Evolutionary conservation across 2,113 vertebrate species (phyloP), one percentile per base, ranked within the genome.

Genomic region (Otis tarda): DNA sequence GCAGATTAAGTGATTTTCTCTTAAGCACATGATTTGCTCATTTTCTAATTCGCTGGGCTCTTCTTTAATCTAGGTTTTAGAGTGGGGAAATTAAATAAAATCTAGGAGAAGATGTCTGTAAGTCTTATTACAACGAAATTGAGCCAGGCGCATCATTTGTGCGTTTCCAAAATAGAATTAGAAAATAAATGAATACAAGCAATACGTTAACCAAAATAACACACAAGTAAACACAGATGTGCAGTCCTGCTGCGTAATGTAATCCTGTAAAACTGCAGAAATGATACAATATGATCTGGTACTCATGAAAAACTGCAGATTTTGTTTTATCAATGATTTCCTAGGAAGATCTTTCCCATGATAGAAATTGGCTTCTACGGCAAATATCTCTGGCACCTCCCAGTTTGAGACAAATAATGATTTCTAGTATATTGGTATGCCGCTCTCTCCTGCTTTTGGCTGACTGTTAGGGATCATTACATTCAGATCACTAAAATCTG

Each of bases 291-390:
- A 92, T 49, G 69, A 86, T 8, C 92, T 70, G 91, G 89, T 78
- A 71, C 43, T 55, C 55, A 11, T 55, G 87, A 64, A 94, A 93
- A 89, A n/a, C 0, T 8, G 3, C 2, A 16, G 45, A 57, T 90
- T 56, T 24, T 33, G 20, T 93, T 83, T 71, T 93, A 95, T 47
- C 95, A 89, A 28, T 47, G 65, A 97, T 87, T 97, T 95, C 97
- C 96, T 57, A 43, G 39, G 35, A 87, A 93, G 82, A 83, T 88
- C 30, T 78, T 50, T 85, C 94, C 94, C 49, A 25, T 60, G 74
- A 53, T 2, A 90, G 91, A 93, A 96, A 91, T 68, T 77, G 64
- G 84, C 88, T 97, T 63, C 87, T 81, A 6, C 2, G 31, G 18
- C 31, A 74, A 77, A 30, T 65, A 90, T 61, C 80, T 95, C 82